A percentile compares a stretch with the other conserved stretches of the same genome.
Evolutionary conservation across 2,888 invertebrate species (phyloP).

Genomic region (Eupithecia subumbrata): DNA sequence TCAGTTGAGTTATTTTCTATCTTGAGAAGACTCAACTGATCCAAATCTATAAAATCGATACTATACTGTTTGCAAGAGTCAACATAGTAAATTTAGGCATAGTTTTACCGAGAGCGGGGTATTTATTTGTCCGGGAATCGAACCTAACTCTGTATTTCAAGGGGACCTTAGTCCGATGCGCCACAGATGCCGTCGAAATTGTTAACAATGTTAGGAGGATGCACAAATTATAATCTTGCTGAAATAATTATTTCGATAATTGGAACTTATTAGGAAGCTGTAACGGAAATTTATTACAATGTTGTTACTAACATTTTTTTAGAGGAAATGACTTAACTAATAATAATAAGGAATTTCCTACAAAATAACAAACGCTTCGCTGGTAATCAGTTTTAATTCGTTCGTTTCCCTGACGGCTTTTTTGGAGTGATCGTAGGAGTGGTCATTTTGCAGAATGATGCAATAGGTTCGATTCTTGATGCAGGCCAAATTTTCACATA

Average conservation of each 20-base stretch:
- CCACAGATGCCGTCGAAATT: not conserved
- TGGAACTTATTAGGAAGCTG: not conserved
- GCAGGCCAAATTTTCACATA: not conserved
- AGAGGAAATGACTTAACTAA: not conserved
- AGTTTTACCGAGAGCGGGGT: not conserved
- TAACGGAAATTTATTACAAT: not conserved
- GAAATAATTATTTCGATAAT: not conserved
- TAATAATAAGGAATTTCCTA: conserved; percentile 11
- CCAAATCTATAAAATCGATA: too few relatives aligned
- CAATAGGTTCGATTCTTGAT: not conserved
- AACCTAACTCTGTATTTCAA: not conserved
- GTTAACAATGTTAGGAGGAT: not conserved
- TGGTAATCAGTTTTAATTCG: conserved; percentile 8
- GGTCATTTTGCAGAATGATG: not conserved
- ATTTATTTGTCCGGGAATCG: not conserved
- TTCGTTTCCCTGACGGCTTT: conserved; percentile 9
- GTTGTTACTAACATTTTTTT: not conserved
- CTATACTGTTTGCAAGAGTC: not conserved
- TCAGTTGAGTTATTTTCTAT: too few relatives aligned
- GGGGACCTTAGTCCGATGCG: not conserved
- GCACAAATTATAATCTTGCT: not conserved
- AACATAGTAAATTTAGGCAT: not conserved
- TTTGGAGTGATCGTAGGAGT: not conserved
- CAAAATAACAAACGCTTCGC: conserved; percentile 18
- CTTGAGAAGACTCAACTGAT: too few relatives aligned